Conservation (phyloP, 2,797 vertebrate species). For the Phataginus tricuspis region DNA sequence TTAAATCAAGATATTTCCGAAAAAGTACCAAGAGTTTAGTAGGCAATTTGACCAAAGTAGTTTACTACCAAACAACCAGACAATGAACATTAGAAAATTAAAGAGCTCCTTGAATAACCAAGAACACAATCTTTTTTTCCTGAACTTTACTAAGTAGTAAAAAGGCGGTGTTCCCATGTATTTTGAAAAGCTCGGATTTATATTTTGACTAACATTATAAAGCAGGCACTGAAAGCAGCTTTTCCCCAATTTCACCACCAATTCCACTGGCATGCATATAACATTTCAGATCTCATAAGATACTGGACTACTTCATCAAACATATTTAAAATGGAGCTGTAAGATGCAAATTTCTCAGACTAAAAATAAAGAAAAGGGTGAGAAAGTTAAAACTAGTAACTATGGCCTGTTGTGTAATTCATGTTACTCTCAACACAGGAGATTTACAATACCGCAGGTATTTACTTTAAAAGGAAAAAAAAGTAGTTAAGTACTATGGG, state of each 20-base stretch:
- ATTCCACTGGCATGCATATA: background rate
- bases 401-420: background rate
- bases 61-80: background rate
- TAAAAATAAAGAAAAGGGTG: slow-evolving; percentile 7
- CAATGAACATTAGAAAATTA: background rate
- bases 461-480: background rate
- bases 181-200: background rate
- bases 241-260: background rate
- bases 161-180: background rate
- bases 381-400: slow-evolving; percentile 28
- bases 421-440: background rate
- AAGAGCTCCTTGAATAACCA: background rate
- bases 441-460: background rate
- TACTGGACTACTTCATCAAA: background rate
- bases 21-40: background rate
- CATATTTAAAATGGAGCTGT: background rate
- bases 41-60: background rate
- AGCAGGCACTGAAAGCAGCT: background rate
- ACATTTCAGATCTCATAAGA: background rate
- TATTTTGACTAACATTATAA: background rate
- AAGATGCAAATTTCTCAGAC: background rate
- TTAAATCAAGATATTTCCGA: background rate
- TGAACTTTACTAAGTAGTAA: background rate
- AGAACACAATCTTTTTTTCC: background rate
- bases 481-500: background rate